Evolutionary conservation across 2,797 vertebrate species (phyloP).

Genomic region (Esox masquinongy): DNA sequence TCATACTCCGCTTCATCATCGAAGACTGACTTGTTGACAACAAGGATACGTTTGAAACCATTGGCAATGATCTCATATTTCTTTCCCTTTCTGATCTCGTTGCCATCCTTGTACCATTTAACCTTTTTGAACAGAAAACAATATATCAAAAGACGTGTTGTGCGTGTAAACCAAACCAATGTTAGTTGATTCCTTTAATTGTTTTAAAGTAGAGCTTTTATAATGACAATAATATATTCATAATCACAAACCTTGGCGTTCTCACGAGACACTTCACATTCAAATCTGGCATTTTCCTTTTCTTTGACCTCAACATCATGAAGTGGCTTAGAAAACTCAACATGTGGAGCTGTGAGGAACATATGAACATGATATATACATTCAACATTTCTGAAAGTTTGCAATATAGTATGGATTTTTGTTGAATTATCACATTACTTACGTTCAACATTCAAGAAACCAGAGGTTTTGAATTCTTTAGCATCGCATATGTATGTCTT

Average conservation of each 20-base stretch:
- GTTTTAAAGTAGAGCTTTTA: background rate
- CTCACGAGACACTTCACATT: slow-evolving; percentile 95
- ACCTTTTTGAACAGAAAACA: slow-evolving; percentile 73
- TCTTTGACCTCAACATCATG: slow-evolving; percentile 93
- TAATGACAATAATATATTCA: no score
- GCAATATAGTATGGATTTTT: no score
- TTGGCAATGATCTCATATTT: slow-evolving; percentile 94
- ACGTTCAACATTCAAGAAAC: slow-evolving; percentile 95
- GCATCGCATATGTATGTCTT: slow-evolving; percentile 92
- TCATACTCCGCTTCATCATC: slow-evolving; percentile 97
- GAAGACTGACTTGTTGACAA: slow-evolving; percentile 88
- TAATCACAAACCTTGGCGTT: slow-evolving; percentile 82
- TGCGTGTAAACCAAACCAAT: background rate
- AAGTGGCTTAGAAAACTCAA: slow-evolving; percentile 90
- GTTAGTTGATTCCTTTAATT: background rate
- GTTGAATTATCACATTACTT: slow-evolving; percentile 59
- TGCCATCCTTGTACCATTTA: slow-evolving; percentile 93
- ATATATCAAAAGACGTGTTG: background rate
- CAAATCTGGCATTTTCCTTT: slow-evolving; percentile 92
- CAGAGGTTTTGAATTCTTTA: slow-evolving; percentile 94
- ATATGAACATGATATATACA: background rate
- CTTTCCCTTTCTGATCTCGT: slow-evolving; percentile 95
- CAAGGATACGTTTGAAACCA: slow-evolving; percentile 86
- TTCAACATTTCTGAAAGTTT: no score
- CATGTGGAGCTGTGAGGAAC: slow-evolving; percentile 81